Percentiles rank a stretch among this genome's conserved stretches.
Conservation (phyloP, 2,113 vertebrate genomes). For the Daubentonia madagascariensis region DNA sequence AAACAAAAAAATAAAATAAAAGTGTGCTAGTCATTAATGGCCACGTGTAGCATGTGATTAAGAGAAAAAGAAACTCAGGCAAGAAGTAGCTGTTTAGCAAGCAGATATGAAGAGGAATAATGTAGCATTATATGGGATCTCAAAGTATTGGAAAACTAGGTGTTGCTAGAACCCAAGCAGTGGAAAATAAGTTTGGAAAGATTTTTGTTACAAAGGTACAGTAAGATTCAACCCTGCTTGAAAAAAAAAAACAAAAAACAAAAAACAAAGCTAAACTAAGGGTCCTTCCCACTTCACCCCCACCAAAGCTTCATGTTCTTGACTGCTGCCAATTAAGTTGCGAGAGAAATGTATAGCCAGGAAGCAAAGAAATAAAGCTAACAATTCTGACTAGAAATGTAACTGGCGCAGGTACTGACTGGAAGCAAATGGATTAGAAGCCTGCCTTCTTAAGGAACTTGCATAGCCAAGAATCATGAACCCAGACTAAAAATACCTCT, state of each 20-base stretch:
- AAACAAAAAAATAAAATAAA: neutral
- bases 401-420: no score
- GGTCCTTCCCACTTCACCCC: neutral
- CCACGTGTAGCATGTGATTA: neutral
- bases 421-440: neutral
- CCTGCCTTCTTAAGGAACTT: neutral
- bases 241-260: neutral
- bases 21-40: neutral
- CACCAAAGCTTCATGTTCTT: neutral
- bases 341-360: neutral
- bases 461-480: neutral
- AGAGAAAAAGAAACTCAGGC: neutral
- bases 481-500: neutral
- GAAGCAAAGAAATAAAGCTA: neutral
- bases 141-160: neutral
- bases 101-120: neutral
- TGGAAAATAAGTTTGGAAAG: neutral
- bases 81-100: neutral
- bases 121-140: neutral
- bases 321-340: neutral
- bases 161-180: neutral
- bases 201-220: neutral
- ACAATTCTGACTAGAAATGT: neutral
- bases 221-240: neutral
- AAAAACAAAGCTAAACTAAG: neutral